A percentile compares a stretch with the other conserved stretches of the same genome.
These are phyloP conservation scores for Trissonchulus latispiculum DNA, from an alignment of 2,888 invertebrate species.

Conservation along the genomic window DNA sequence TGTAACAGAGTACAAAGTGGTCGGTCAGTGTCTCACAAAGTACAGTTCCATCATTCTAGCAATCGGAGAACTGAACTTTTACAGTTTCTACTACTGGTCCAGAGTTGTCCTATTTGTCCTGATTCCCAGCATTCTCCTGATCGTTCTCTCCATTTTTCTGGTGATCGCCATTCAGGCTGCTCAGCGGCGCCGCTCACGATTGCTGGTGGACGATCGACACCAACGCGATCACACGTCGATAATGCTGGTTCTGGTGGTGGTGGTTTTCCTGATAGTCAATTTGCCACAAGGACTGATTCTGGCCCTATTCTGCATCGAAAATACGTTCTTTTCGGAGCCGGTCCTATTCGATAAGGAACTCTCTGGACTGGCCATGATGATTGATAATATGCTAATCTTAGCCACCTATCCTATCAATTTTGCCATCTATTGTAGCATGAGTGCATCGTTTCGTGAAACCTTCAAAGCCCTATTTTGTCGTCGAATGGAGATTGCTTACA, in stretches of 20 bases:
- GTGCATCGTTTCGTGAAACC: constrained; percentile 79
- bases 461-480: constrained; percentile 63
- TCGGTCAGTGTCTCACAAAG: constrained; percentile 52
- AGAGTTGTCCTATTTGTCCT: constrained; percentile 82
- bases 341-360: neutral
- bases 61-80: constrained; percentile 58
- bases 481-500: neutral
- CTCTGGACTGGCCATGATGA: constrained; percentile 26
- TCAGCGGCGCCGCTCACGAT: constrained; percentile 63
- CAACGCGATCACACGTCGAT: constrained; percentile 37
- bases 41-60: constrained; percentile 42
- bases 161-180: constrained; percentile 75
- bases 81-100: constrained; percentile 60
- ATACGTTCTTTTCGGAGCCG: neutral
- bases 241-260: constrained; percentile 49
- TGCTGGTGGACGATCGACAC: constrained; percentile 46
- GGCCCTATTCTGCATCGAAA: constrained; percentile 31
- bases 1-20: constrained; percentile 42
- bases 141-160: constrained; percentile 73
- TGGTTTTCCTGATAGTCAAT: constrained; percentile 50
- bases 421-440: constrained; percentile 93
- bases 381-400: constrained; percentile 68
- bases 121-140: constrained; percentile 74
- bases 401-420: constrained; percentile 81
- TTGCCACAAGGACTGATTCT: constrained; percentile 45